Evolutionary conservation across 2,888 invertebrate genomes (phyloP).

Genomic region (Ectemnius cavifrons): DNA sequence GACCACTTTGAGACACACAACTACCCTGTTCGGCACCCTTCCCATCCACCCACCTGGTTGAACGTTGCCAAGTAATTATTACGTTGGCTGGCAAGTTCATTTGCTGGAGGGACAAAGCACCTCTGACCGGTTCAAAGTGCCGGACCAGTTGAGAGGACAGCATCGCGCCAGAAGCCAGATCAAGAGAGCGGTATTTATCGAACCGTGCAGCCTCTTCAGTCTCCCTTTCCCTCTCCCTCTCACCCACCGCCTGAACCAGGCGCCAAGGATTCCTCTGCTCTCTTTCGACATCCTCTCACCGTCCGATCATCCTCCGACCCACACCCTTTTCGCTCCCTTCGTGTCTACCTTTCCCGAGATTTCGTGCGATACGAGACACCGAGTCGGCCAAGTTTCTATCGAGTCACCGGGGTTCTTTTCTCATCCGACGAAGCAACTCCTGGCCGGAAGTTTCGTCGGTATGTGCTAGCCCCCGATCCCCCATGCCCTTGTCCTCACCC

Average conservation of each 20-base stretch:
- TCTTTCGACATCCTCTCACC: too few relatives aligned
- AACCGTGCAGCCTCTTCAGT: constrained; percentile 32
- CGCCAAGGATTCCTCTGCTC: too few relatives aligned
- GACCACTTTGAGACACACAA: constrained; percentile 51
- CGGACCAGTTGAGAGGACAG: too few relatives aligned
- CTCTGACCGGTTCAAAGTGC: constrained; percentile 39
- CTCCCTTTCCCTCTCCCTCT: constrained; percentile 8
- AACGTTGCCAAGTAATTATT: constrained; percentile 53
- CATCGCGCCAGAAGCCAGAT: constrained; percentile 28
- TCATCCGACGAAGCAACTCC: constrained; percentile 37
- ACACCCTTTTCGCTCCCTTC: too few relatives aligned
- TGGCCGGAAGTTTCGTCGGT: constrained; percentile 48
- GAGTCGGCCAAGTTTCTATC: constrained; percentile 46
- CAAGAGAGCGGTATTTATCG: constrained; percentile 52
- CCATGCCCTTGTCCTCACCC: too few relatives aligned
- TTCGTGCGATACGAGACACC: constrained; percentile 27
- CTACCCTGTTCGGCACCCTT: constrained; percentile 16
- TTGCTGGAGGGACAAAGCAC: constrained; percentile 43
- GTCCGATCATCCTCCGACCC: background rate
- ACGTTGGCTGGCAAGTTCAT: constrained; percentile 48
- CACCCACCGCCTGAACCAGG: too few relatives aligned
- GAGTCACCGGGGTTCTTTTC: background rate
- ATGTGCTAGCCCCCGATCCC: too few relatives aligned
- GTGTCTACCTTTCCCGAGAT: constrained; percentile 13
- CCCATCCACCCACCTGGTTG: too few relatives aligned